A percentile compares a stretch with the other conserved stretches of the same genome.
Conservation (phyloP, 2,888 invertebrate species). For the Melipona bicolor region DNA sequence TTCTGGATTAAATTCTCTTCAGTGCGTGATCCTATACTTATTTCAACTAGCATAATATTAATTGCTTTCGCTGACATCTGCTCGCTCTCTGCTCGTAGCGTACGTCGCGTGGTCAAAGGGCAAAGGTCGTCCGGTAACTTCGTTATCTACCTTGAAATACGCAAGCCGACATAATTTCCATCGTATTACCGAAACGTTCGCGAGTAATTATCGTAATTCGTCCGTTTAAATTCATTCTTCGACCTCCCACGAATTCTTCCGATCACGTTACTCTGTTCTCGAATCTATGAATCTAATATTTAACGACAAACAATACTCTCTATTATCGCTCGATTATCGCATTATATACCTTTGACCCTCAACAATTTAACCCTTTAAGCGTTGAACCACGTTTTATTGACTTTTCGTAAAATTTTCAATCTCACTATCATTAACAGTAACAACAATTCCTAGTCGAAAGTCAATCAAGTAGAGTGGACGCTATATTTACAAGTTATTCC, state of each 20-base stretch:
- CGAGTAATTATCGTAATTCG: not conserved
- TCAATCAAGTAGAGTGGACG: not conserved
- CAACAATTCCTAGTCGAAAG: not conserved
- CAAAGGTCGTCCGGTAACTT: not conserved
- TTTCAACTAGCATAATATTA: not conserved
- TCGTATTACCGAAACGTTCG: too few relatives aligned
- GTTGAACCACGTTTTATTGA: not conserved
- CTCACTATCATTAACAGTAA: constrained; percentile 2
- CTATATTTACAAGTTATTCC: not conserved
- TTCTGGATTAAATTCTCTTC: not conserved
- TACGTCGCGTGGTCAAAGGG: not conserved
- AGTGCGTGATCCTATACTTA: not conserved
- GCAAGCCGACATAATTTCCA: not conserved
- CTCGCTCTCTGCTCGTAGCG: too few relatives aligned
- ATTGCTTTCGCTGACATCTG: too few relatives aligned
- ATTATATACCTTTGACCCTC: constrained; percentile 11
- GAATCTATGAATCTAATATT: too few relatives aligned
- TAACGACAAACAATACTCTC: constrained; percentile 37
- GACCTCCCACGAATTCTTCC: not conserved
- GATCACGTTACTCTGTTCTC: not conserved
- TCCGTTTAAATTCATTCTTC: constrained; percentile 4
- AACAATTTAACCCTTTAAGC: constrained; percentile 40
- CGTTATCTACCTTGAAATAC: not conserved
- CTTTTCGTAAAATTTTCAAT: not conserved
- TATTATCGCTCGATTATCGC: not conserved